Conservation (phyloP, 2,888 invertebrate genomes). For the Nomada fucata region DNA sequence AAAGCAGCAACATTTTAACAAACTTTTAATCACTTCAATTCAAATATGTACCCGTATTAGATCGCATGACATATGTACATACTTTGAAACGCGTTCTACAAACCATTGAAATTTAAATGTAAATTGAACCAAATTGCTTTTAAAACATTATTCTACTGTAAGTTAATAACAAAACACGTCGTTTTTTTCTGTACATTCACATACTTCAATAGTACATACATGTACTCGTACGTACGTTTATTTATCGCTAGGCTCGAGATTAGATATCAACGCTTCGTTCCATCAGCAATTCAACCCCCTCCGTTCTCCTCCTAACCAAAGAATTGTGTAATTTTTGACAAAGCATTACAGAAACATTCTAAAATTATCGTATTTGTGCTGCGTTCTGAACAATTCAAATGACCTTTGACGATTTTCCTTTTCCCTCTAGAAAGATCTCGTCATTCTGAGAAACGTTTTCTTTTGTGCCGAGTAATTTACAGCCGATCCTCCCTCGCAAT, state of each 20-base stretch:
- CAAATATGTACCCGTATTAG: too few relatives aligned
- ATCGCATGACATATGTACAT: not conserved
- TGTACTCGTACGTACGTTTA: too few relatives aligned
- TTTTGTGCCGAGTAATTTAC: not conserved
- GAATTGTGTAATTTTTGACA: not conserved
- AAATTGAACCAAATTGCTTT: not conserved
- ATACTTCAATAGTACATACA: not conserved
- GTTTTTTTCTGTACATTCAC: not conserved
- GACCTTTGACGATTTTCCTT: not conserved
- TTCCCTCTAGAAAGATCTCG: not conserved
- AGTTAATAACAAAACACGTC: too few relatives aligned
- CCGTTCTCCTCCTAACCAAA: not conserved
- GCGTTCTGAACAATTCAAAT: too few relatives aligned
- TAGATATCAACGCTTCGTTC: not conserved
- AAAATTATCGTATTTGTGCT: too few relatives aligned
- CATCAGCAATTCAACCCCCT: too few relatives aligned
- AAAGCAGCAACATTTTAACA: not conserved
- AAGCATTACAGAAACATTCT: not conserved
- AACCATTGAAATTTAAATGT: not conserved
- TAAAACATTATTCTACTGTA: not conserved
- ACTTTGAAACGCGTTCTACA: not conserved
- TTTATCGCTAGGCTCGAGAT: constrained; percentile 2
- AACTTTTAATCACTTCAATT: not conserved
- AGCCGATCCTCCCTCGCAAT: not conserved
- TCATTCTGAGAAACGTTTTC: not conserved